Evolutionary conservation across 1,140 invertebrate genomes (phyloP).

Genomic region (Philotrypesis tridentata): DNA sequence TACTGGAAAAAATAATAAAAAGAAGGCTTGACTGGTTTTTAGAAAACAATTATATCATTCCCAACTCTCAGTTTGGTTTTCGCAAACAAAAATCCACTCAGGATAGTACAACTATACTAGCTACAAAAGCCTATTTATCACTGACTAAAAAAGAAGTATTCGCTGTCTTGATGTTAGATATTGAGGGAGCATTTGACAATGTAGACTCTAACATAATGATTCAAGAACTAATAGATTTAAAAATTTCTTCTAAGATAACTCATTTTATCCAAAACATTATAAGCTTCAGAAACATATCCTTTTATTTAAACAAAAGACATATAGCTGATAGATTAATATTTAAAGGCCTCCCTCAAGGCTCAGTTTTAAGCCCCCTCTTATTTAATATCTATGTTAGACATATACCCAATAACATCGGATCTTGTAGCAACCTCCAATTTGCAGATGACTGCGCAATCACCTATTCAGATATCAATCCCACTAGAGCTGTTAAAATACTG

Average conservation of each 20-base stretch:
- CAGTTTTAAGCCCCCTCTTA: slow-evolving; percentile 45
- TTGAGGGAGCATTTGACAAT: slow-evolving; percentile 53
- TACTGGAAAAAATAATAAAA: slow-evolving; percentile 52
- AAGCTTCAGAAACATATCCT: slow-evolving; percentile 12
- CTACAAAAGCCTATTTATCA: slow-evolving; percentile 10
- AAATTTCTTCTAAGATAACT: not conserved
- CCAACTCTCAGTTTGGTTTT: slow-evolving; percentile 48
- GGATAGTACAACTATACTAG: slow-evolving; percentile 42
- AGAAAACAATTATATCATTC: slow-evolving; percentile 35
- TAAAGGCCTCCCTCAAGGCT: slow-evolving; percentile 46
- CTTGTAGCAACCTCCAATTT: slow-evolving; percentile 29
- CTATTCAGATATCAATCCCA: not conserved
- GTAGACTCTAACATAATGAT: slow-evolving; percentile 33
- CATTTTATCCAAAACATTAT: slow-evolving; percentile 21
- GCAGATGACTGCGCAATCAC: slow-evolving; percentile 46
- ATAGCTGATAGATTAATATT: not conserved
- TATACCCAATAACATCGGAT: slow-evolving; percentile 5
- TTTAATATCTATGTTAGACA: slow-evolving; percentile 47
- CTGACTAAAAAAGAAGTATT: slow-evolving; percentile 22
- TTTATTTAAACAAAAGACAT: slow-evolving; percentile 8
- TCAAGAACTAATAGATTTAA: slow-evolving; percentile 21
- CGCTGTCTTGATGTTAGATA: slow-evolving; percentile 43
- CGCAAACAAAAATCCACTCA: slow-evolving; percentile 42
- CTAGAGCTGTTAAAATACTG: not conserved
- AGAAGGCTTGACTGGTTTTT: slow-evolving; percentile 42